Evolutionary conservation across 1,140 invertebrate species (phyloP).

Genomic region (Phymorhynchus buccinoides): DNA sequence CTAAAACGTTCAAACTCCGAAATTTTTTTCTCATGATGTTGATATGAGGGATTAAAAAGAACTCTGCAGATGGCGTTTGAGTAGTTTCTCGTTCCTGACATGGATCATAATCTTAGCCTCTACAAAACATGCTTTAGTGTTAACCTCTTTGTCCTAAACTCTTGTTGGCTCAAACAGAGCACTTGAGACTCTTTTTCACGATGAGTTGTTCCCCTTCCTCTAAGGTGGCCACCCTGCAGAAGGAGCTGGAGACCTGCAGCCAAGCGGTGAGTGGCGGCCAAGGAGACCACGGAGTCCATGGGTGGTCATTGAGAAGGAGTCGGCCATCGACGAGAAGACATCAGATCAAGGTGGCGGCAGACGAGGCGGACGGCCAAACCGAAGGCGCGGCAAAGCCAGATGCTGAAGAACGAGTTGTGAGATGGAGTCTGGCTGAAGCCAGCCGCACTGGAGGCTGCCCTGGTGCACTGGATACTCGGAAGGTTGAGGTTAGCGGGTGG

Average conservation of each 20-base stretch:
- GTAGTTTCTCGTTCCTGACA: no score
- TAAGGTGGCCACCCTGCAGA: conserved; percentile 82
- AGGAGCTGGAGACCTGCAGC: conserved; percentile 72
- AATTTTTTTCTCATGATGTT: no score
- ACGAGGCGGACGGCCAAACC: conserved; percentile 74
- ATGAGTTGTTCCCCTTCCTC: background rate
- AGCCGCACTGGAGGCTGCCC: conserved; percentile 74
- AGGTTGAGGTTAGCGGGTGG: conserved; percentile 54
- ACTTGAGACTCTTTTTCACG: no score
- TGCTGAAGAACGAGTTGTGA: conserved; percentile 81
- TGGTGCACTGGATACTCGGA: conserved; percentile 72
- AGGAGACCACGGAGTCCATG: conserved; percentile 83
- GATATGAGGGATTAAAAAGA: no score
- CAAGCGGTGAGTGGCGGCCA: conserved; percentile 68
- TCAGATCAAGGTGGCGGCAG: conserved; percentile 68
- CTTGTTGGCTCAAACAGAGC: no score
- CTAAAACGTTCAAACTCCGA: no score
- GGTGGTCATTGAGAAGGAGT: conserved; percentile 79
- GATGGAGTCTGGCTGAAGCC: conserved; percentile 73
- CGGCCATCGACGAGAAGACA: conserved; percentile 67
- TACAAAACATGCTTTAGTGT: no score
- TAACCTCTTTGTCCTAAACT: no score
- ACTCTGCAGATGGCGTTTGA: no score
- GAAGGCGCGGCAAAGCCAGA: conserved; percentile 78
- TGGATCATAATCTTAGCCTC: no score